Conservation (phyloP, 2,797 vertebrate genomes). For the Melanotaenia boesemani region DNA sequence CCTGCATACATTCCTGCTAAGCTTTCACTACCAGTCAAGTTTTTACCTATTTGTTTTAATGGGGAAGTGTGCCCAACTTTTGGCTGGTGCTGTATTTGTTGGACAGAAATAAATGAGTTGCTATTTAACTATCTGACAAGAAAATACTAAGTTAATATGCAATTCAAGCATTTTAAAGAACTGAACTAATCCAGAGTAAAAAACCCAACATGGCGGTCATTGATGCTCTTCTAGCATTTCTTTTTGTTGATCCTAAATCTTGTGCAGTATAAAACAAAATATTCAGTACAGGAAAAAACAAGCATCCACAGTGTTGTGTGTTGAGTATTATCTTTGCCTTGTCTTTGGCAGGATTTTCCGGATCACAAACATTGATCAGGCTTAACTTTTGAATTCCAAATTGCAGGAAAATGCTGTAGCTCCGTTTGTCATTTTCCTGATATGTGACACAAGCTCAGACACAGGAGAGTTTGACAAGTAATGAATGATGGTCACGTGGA, state of each 20-base stretch:
- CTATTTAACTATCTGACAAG: neutral
- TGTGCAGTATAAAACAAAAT: neutral
- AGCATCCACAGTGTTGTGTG: neutral
- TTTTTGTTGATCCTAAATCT: neutral
- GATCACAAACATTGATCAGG: neutral
- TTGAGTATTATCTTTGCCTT: neutral
- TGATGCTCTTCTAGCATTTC: neutral
- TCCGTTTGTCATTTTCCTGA: neutral
- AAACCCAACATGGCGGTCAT: neutral
- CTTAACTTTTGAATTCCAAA: conserved; percentile 4
- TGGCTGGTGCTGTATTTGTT: neutral
- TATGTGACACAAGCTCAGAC: neutral
- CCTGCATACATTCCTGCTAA: too few relatives aligned
- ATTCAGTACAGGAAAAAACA: neutral
- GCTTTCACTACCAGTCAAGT: neutral
- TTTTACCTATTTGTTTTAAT: neutral
- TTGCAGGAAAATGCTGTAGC: neutral
- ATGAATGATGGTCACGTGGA: neutral
- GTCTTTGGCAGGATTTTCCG: neutral
- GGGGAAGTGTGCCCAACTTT: neutral
- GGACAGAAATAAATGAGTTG: neutral
- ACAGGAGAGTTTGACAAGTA: neutral
- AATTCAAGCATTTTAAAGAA: neutral
- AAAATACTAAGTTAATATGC: conserved; percentile 13
- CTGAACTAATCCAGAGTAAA: neutral